Base-by-base conservation (phyloP, 1,140 invertebrate species). In the Xylocopa sonorina region DNA sequence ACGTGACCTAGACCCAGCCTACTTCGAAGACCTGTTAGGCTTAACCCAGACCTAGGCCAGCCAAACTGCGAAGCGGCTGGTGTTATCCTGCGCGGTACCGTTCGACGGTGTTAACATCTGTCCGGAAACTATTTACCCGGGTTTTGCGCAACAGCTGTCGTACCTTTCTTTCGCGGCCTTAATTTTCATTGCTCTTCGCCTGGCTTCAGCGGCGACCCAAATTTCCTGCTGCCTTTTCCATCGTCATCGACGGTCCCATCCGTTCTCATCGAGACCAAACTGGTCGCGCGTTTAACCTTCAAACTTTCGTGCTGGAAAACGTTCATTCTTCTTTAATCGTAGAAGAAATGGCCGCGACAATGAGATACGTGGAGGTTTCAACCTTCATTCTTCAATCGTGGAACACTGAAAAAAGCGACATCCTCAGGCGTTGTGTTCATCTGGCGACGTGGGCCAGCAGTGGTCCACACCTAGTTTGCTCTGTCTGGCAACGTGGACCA, bases 161-260 rank as follows among this genome's bases (percentile, higher is more conserved):
- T 7, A 9, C 46, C 34, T 34, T n/a, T 46, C 38, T 60, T 53
- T 51, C 48, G 34, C 27, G 55, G 10, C 64, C 74, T 77, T 71
- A 77, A 77, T 77, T 71, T 60, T 55, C 14, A 16, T 80, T 34
- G 29, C 63, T 80, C 69, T 68, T n/a, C n/a, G n/a, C n/a, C n/a
- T 63, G 32, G 41, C 32, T 27, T 48, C 48, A 29, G 29, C 50
- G n/a, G 34, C 53, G 75, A 82, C 63, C 77, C 78, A 74, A 71
- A 82, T 80, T 82, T 82, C 50, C 32, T 18, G 10, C 16, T 3
- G 5, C 0, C 63, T 55, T 24, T 55, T 62, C 46, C 34, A 43
- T 32, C 32, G 24, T 21, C 57, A 21, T 41, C 32, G 24, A 41
- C 41, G 1, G 32, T 51, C 27, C 41, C 34, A 2, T n/a, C n/a